Percentiles rank a stretch among this genome's conserved stretches.
Evolutionary conservation across 2,113 vertebrate species (phyloP).

Genomic region (Ammodytes dubius): DNA sequence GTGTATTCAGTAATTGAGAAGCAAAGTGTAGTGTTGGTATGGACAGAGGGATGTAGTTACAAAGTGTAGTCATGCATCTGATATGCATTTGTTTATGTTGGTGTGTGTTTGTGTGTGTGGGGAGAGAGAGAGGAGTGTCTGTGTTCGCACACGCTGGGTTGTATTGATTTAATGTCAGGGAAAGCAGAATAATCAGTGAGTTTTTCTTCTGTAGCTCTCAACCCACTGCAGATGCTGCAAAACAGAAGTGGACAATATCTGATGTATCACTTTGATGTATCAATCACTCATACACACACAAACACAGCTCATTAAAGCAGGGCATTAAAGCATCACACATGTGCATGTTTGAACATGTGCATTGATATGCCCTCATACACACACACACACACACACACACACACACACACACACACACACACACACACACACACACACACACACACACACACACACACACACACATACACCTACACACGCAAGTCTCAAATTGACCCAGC

Average conservation of each 20-base stretch:
- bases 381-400: too few relatives aligned
- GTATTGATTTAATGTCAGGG: slow-evolving; percentile 60
- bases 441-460: too few relatives aligned
- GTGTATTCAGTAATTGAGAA: slow-evolving; percentile 45
- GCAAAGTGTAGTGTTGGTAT: slow-evolving; percentile 40
- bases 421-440: too few relatives aligned
- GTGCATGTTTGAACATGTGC: not conserved
- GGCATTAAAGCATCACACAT: slow-evolving; percentile 18
- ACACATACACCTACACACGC: too few relatives aligned
- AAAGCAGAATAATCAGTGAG: slow-evolving; percentile 55
- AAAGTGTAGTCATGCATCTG: slow-evolving; percentile 56
- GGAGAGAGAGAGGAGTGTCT: not conserved
- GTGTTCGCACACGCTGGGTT: slow-evolving; percentile 1
- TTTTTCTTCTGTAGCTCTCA: slow-evolving; percentile 38
- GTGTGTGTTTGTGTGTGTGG: slow-evolving; percentile 8
- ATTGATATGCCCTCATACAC: not conserved
- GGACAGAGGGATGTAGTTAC: slow-evolving; percentile 53
- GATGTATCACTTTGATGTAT: slow-evolving; percentile 24
- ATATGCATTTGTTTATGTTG: slow-evolving; percentile 55
- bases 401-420: too few relatives aligned
- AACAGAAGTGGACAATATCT: slow-evolving; percentile 32
- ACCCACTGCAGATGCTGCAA: slow-evolving; percentile 22
- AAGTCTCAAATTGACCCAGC: too few relatives aligned
- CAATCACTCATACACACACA: not conserved
- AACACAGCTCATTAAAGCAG: not conserved